These are phyloP conservation scores for Tonatia bakeri DNA, from an alignment of 2,113 vertebrate species.

Conservation along the genomic window DNA sequence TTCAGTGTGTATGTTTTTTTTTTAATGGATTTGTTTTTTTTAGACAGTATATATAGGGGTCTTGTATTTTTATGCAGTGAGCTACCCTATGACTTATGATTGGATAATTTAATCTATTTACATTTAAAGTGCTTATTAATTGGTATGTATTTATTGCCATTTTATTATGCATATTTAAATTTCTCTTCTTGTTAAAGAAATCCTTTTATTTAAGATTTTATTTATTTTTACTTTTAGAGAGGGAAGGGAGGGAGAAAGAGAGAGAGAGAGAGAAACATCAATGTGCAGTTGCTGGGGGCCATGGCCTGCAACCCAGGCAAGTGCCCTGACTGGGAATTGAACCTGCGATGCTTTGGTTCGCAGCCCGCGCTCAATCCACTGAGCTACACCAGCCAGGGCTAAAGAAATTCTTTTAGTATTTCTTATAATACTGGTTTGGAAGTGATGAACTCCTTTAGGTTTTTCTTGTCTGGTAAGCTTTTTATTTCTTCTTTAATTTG, in stretches of 20 bases:
- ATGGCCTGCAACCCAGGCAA: too few relatives aligned
- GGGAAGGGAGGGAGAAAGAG: too few relatives aligned
- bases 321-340: too few relatives aligned
- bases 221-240: too few relatives aligned
- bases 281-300: too few relatives aligned
- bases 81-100: background rate
- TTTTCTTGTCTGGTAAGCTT: background rate
- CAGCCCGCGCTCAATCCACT: too few relatives aligned
- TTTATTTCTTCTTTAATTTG: background rate
- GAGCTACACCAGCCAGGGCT: too few relatives aligned
- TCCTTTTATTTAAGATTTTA: too few relatives aligned
- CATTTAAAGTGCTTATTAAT: background rate
- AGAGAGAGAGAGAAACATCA: too few relatives aligned
- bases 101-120: background rate
- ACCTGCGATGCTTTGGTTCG: too few relatives aligned
- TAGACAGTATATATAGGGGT: background rate
- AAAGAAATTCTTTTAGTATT: background rate
- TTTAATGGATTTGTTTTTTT: too few relatives aligned
- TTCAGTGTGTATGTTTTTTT: background rate
- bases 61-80: background rate
- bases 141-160: background rate
- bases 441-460: background rate
- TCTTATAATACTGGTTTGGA: background rate
- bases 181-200: background rate
- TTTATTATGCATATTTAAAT: background rate